Conservation (phyloP, 1,140 invertebrate genomes). For the Drosophila nannoptera region DNA sequence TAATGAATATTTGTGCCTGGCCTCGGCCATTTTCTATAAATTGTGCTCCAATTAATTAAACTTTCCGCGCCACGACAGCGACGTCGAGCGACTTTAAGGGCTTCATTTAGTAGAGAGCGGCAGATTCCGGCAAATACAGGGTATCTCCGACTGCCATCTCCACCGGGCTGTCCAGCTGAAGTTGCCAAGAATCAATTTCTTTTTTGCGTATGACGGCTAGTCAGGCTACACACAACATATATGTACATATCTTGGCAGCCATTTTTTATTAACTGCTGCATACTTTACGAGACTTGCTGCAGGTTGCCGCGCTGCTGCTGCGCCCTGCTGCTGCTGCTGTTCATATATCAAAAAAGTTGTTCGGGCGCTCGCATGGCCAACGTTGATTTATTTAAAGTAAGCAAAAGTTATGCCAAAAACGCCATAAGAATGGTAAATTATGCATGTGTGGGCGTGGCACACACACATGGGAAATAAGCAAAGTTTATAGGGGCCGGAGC, state of each 20-base stretch:
- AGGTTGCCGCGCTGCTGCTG: slow-evolving; percentile 5
- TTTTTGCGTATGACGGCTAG: neutral
- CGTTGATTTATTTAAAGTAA: slow-evolving; percentile 73
- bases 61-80: neutral
- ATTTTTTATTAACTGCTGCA: slow-evolving; percentile 61
- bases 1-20: slow-evolving; percentile 58
- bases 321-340: slow-evolving; percentile 15
- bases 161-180: neutral
- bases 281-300: slow-evolving; percentile 50
- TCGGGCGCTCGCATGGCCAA: slow-evolving; percentile 40
- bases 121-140: too few species aligned
- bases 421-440: slow-evolving; percentile 68
- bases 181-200: slow-evolving; percentile 13
- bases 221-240: neutral
- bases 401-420: slow-evolving; percentile 64
- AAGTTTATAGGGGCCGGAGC: slow-evolving; percentile 46
- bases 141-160: neutral
- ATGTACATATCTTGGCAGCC: slow-evolving; percentile 5
- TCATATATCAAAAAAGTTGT: slow-evolving; percentile 67
- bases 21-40: slow-evolving; percentile 52
- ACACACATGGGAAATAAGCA: slow-evolving; percentile 59
- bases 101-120: slow-evolving; percentile 16
- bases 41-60: slow-evolving; percentile 62
- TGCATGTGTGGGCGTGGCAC: slow-evolving; percentile 28
- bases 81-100: slow-evolving; percentile 15